Evolutionary conservation across 1,140 invertebrate species (phyloP).

Genomic region (Goniozus legneri): DNA sequence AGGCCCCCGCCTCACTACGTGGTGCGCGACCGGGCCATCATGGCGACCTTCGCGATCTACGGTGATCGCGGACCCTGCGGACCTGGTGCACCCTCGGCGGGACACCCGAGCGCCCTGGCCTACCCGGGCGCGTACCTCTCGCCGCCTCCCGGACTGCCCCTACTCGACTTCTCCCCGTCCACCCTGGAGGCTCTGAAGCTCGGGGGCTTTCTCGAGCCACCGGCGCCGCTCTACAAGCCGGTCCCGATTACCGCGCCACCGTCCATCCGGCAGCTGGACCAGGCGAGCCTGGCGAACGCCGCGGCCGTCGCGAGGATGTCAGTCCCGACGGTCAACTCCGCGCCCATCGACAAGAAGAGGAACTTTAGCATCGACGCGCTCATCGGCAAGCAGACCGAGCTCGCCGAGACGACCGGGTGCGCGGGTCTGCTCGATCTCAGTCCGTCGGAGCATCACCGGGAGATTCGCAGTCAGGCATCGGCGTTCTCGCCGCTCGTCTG

Average conservation of each 20-base stretch:
- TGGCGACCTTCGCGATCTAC: constrained; percentile 52
- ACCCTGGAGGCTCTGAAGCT: constrained; percentile 53
- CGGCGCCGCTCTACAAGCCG: constrained; percentile 51
- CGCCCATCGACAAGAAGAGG: constrained; percentile 39
- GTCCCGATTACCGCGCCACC: constrained; percentile 48
- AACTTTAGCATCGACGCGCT: constrained; percentile 58
- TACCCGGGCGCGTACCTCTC: constrained; percentile 43
- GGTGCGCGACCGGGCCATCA: constrained; percentile 51
- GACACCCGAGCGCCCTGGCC: constrained; percentile 34
- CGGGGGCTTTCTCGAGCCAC: constrained; percentile 42
- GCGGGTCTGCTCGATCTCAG: constrained; percentile 46
- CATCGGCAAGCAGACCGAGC: constrained; percentile 50
- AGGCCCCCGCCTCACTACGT: constrained; percentile 66
- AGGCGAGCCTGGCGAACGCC: constrained; percentile 18
- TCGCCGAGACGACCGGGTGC: constrained; percentile 35
- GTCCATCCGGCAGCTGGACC: constrained; percentile 31
- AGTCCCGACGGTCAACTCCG: constrained; percentile 11
- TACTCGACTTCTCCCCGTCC: constrained; percentile 54
- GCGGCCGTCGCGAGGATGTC: constrained; percentile 8
- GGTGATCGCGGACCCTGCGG: constrained; percentile 39
- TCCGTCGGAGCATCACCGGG: constrained; percentile 45
- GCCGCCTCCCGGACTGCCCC: constrained; percentile 46
- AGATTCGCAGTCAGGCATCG: constrained; percentile 52
- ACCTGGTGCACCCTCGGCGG: constrained; percentile 14
- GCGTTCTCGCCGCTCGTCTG: constrained; percentile 50